Conservation (phyloP, 2,797 vertebrate genomes). For the Manis javanica region DNA sequence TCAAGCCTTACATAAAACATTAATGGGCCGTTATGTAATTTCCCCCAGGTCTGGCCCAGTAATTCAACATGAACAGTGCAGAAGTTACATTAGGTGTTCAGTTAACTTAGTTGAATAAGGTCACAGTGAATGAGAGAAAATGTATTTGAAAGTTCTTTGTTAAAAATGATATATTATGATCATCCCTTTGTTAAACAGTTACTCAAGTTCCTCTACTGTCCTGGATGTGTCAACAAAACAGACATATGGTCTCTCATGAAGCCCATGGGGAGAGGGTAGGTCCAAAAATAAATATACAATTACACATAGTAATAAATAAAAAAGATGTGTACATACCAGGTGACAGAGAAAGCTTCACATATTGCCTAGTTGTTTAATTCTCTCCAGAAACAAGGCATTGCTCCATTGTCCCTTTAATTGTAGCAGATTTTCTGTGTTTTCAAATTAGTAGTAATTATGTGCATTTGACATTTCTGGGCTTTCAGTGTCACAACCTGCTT, state of each 20-base stretch:
- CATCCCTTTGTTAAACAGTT: neutral
- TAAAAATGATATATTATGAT: neutral
- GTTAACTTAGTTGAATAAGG: neutral
- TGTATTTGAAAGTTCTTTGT: neutral
- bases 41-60: neutral
- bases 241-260: neutral
- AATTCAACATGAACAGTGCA: neutral
- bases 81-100: neutral
- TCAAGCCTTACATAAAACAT: neutral
- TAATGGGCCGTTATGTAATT: neutral
- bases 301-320: neutral
- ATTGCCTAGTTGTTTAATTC: neutral
- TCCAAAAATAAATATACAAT: neutral
- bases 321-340: neutral
- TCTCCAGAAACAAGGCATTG: neutral
- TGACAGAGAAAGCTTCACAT: neutral
- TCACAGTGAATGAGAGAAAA: neutral
- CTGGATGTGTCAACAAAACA: neutral
- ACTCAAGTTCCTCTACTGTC: neutral
- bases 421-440: slow-evolving; percentile 20
- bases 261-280: neutral
- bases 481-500: neutral
- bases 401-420: neutral
- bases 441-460: neutral
- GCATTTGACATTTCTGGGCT: slow-evolving; percentile 19